These are phyloP conservation scores for Montifringilla adamsi DNA, from an alignment of 2,113 vertebrate genomes.

Conservation along the genomic window DNA sequence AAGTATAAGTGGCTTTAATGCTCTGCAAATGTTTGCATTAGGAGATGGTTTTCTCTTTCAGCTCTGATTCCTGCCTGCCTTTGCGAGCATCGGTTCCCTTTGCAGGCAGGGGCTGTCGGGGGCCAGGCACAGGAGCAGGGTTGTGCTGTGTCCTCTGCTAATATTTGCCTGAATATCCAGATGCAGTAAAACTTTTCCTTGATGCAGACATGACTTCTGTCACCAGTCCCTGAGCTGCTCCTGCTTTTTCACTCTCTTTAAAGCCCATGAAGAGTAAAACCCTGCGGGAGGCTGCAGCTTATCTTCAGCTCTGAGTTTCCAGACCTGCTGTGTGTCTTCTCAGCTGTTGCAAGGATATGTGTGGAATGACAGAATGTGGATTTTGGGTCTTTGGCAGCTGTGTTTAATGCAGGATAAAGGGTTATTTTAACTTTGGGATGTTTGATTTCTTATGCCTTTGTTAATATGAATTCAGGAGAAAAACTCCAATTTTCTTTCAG, in stretches of 20 bases:
- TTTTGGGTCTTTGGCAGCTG: slow-evolving; percentile 79
- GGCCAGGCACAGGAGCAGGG: not conserved
- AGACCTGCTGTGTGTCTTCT: slow-evolving; percentile 69
- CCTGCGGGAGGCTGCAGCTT: slow-evolving; percentile 23
- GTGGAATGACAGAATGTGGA: slow-evolving; percentile 74
- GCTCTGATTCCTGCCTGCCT: not conserved
- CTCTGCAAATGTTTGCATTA: not conserved
- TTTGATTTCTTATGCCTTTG: not conserved
- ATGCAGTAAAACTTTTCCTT: not conserved
- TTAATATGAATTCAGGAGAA: not conserved
- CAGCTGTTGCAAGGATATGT: slow-evolving; percentile 84
- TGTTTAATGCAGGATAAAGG: slow-evolving; percentile 71
- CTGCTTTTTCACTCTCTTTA: not conserved
- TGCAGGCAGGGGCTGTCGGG: not conserved
- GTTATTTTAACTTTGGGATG: slow-evolving; percentile 78
- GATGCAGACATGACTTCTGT: not conserved
- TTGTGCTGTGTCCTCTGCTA: not conserved
- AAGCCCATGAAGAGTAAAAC: not conserved
- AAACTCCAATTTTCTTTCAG: not conserved
- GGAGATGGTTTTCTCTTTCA: not conserved
- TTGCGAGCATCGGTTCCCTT: not conserved
- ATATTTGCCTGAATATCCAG: not conserved
- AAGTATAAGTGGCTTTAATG: not conserved
- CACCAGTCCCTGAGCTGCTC: not conserved
- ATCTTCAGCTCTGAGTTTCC: slow-evolving; percentile 12